A percentile compares a stretch with the other conserved stretches of the same genome.
Conservation (phyloP, 1,140 invertebrate genomes). For the Drosophila neocordata region DNA sequence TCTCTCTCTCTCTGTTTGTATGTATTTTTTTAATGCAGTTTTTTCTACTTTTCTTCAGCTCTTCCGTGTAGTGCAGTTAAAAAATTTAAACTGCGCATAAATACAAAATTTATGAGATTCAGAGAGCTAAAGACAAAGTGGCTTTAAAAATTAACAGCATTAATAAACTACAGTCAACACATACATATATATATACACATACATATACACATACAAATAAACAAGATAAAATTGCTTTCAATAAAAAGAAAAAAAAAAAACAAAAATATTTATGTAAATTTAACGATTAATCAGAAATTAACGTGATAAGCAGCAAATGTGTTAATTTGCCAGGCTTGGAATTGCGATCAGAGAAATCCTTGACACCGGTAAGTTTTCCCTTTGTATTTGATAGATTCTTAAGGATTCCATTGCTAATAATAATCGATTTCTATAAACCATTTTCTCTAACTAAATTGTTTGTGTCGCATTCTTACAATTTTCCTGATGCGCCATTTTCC, state of each 20-base stretch:
- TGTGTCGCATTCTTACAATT: constrained; percentile 23
- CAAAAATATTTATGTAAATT: constrained; percentile 21
- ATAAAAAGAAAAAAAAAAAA: constrained; percentile 31
- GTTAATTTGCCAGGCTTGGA: background rate
- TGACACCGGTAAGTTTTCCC: no score
- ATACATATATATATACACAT: constrained; percentile 1
- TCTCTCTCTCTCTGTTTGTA: constrained; percentile 13
- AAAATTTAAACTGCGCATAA: constrained; percentile 66
- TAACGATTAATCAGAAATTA: constrained; percentile 49
- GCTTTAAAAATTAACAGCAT: constrained; percentile 72
- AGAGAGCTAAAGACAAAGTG: constrained; percentile 36
- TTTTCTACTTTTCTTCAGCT: constrained; percentile 16
- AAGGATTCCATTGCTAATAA: no score
- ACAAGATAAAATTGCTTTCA: constrained; percentile 6
- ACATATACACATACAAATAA: background rate
- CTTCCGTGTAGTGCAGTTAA: constrained; percentile 47
- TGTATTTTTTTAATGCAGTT: constrained; percentile 48
- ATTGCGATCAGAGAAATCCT: background rate
- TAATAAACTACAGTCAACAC: constrained; percentile 40
- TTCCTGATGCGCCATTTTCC: constrained; percentile 33
- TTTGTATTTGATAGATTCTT: no score
- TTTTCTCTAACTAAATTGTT: background rate
- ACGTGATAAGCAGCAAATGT: constrained; percentile 20
- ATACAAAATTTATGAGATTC: constrained; percentile 49
- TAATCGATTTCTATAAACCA: background rate